Percentiles rank a stretch among this genome's conserved stretches.
Conservation (phyloP, 2,888 invertebrate genomes). For the Zele albiditarsus region DNA sequence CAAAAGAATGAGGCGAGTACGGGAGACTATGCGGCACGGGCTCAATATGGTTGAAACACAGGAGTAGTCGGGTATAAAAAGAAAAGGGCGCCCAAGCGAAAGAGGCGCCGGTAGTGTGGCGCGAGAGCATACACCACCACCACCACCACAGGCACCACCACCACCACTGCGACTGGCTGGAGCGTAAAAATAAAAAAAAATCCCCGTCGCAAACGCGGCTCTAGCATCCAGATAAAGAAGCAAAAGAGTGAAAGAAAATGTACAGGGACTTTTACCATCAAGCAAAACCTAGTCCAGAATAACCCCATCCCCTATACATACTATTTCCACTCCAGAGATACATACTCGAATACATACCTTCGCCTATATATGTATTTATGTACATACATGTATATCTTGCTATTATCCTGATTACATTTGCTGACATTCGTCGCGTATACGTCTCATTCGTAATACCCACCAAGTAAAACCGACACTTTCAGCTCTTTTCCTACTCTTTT, state of each 20-base stretch:
- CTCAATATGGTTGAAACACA: slow-evolving; percentile 26
- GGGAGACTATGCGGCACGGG: background rate
- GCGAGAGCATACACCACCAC: background rate
- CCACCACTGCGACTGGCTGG: background rate
- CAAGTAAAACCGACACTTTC: slow-evolving; percentile 25
- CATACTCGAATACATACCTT: background rate
- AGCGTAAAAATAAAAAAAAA: background rate
- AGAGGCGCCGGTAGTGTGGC: slow-evolving; percentile 33
- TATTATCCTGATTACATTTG: slow-evolving; percentile 67
- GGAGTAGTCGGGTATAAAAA: slow-evolving; percentile 32
- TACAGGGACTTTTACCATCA: slow-evolving; percentile 3
- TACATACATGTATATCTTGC: slow-evolving; percentile 51
- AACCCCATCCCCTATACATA: background rate
- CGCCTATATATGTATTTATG: slow-evolving; percentile 18
- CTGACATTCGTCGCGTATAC: slow-evolving; percentile 54
- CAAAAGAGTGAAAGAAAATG: slow-evolving; percentile 31
- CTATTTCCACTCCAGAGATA: background rate
- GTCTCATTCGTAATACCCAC: background rate
- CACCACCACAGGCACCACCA: background rate
- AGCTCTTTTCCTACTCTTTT: slow-evolving; percentile 26
- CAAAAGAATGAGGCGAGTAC: slow-evolving; percentile 42
- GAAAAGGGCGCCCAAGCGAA: slow-evolving; percentile 38
- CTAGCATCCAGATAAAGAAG: slow-evolving; percentile 27
- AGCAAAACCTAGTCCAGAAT: background rate
- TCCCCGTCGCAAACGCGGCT: background rate